These are phyloP conservation scores for Malthinus seriepunctatus DNA, from an alignment of 2,888 invertebrate species.

Conservation along the genomic window DNA sequence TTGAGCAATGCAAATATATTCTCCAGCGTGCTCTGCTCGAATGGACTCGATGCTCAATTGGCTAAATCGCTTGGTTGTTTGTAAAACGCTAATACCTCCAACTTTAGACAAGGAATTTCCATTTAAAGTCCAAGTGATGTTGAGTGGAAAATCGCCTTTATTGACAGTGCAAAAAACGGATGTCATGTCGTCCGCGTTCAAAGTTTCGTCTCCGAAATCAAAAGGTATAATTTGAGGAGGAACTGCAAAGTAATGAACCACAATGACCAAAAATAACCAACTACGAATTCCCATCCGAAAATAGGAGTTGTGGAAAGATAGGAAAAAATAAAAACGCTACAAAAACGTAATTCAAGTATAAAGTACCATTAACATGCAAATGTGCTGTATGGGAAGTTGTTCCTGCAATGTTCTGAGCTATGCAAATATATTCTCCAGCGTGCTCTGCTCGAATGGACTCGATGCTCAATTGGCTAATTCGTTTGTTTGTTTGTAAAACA, in stretches of 20 bases:
- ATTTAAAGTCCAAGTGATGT: conserved; percentile 72
- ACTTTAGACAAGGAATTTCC: conserved; percentile 55
- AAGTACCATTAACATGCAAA: conserved; percentile 61
- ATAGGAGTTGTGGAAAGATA: conserved; percentile 51
- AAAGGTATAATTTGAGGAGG: conserved; percentile 62
- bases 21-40: conserved; percentile 58
- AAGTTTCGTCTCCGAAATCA: conserved; percentile 59
- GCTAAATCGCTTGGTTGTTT: conserved; percentile 65
- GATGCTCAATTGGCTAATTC: conserved; percentile 66
- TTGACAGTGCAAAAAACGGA: conserved; percentile 69
- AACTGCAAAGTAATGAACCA: conserved; percentile 37
- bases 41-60: conserved; percentile 64
- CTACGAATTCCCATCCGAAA: conserved; percentile 31
- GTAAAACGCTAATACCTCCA: conserved; percentile 57
- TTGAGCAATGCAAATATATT: conserved; percentile 60
- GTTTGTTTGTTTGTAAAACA: conserved; percentile 65
- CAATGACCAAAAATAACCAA: background rate
- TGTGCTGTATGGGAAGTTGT: conserved; percentile 55
- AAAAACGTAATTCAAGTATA: background rate
- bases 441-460: conserved; percentile 58
- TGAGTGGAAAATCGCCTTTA: conserved; percentile 72
- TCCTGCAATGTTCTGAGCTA: conserved; percentile 59
- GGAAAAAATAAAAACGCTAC: conserved; percentile 22
- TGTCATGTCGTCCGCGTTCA: conserved; percentile 67
- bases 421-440: conserved; percentile 61